Percentiles rank a stretch among this genome's conserved stretches.
These are phyloP conservation scores for Drosophila rufa DNA, from an alignment of 1,140 invertebrate species.

Conservation along the genomic window DNA sequence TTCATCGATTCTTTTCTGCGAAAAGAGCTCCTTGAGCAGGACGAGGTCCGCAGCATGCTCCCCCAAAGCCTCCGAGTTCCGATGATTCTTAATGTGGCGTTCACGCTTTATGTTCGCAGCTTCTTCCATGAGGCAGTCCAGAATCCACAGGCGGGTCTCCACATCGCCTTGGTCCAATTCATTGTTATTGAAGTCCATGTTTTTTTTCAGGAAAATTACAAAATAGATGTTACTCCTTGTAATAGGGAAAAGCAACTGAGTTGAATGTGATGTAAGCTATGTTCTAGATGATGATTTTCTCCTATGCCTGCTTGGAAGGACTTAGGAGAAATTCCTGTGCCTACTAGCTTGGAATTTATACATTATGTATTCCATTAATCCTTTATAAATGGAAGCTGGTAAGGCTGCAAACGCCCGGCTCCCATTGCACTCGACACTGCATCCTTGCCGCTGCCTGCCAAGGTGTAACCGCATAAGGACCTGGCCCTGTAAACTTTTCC, in stretches of 20 bases:
- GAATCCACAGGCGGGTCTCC: no score
- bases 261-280: not conserved
- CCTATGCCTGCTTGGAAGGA: not conserved
- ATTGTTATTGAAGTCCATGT: not conserved
- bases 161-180: not conserved
- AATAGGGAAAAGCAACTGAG: not conserved
- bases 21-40: no score
- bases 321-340: not conserved
- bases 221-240: not conserved
- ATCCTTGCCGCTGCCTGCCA: not conserved
- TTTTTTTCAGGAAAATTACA: no score
- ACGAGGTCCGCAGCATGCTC: no score
- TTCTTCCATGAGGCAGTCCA: no score
- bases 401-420: not conserved
- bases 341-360: not conserved
- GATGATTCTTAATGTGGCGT: no score
- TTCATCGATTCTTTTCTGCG: no score
- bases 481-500: no score
- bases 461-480: constrained; percentile 40
- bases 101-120: no score
- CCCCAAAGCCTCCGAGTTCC: no score
- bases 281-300: no score
- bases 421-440: constrained; percentile 28
- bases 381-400: not conserved
- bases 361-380: not conserved